A percentile compares a stretch with the other conserved stretches of the same genome.
phyloP scores from a whole-genome alignment of 2,888 invertebrate genomes.

The Leucophenga montana region DNA sequence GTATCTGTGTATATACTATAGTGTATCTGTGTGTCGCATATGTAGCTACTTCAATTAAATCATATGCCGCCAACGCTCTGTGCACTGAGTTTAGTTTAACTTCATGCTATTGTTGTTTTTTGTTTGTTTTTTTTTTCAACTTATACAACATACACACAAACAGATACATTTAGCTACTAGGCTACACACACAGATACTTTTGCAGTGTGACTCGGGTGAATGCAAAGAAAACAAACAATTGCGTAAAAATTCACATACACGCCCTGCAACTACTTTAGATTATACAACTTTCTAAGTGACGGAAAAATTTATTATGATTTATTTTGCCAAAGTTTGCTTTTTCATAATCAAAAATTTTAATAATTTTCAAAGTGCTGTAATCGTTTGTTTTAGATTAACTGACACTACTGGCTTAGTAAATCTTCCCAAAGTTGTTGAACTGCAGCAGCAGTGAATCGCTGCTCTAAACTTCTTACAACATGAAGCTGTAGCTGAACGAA shows the following conservation, averaged over 20 bases:
- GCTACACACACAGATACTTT: conserved; percentile 16
- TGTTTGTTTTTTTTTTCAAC: background rate
- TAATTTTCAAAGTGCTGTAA: too few species aligned
- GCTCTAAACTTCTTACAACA: too few species aligned
- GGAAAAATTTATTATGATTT: background rate
- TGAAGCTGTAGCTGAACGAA: too few species aligned
- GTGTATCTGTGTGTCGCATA: background rate
- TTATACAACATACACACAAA: conserved; percentile 3
- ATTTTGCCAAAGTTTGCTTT: too few species aligned
- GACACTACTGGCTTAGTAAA: too few species aligned
- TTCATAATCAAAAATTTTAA: too few species aligned
- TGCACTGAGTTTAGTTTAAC: background rate
- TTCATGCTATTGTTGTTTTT: background rate
- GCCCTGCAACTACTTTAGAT: background rate
- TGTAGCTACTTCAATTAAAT: conserved; percentile 5
- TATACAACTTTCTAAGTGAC: conserved; percentile 8
- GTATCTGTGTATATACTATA: background rate
- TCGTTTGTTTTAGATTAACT: too few species aligned
- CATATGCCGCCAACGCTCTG: conserved; percentile 10
- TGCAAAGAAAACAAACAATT: background rate
- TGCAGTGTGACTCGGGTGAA: background rate
- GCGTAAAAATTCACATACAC: conserved; percentile 6
- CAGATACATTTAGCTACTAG: background rate
- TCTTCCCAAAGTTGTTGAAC: too few species aligned
- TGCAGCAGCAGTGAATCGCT: too few species aligned